Conservation (phyloP, 2,797 vertebrate genomes). For the Carcharodon carcharias region DNA sequence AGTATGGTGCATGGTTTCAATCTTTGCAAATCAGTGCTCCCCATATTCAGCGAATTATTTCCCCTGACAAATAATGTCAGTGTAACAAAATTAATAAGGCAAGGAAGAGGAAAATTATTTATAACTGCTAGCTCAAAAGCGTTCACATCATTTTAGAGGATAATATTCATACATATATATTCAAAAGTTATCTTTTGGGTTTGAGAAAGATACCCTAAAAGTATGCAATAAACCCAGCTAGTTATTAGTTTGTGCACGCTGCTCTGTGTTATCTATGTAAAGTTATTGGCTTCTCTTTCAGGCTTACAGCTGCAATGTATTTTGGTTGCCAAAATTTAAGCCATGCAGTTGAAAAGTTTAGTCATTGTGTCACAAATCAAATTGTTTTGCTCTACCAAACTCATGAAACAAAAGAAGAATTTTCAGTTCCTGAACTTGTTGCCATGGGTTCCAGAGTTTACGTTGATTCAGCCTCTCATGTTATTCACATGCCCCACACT, state of each 20-base stretch:
- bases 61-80: background rate
- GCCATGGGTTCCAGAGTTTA: background rate
- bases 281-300: background rate
- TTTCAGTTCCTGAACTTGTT: background rate
- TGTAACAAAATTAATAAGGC: background rate
- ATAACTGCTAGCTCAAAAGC: background rate
- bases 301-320: background rate
- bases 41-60: background rate
- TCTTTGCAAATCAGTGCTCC: background rate
- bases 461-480: background rate
- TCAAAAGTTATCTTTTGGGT: background rate
- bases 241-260: background rate
- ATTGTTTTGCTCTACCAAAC: background rate
- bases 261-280: background rate
- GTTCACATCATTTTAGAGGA: background rate
- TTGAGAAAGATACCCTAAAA: background rate
- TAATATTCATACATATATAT: too few species aligned
- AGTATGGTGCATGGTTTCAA: background rate
- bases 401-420: background rate
- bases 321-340: slow-evolving; percentile 9
- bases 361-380: background rate
- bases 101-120: background rate
- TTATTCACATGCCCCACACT: background rate
- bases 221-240: too few species aligned
- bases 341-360: background rate